Conservation (phyloP, 2,888 invertebrate genomes). For the Nematopogon swammerdamellus region DNA sequence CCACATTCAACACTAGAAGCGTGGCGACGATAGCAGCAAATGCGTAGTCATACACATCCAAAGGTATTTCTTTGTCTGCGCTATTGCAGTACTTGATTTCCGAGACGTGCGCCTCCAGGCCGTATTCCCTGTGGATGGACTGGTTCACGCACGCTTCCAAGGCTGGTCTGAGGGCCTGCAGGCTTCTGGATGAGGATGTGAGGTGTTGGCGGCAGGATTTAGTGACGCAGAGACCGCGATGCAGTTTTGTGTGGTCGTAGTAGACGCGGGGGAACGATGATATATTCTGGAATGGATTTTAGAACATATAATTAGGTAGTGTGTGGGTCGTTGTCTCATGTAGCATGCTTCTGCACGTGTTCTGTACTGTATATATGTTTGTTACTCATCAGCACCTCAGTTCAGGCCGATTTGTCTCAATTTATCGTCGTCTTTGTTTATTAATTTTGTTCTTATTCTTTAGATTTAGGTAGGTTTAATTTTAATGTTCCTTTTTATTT, state of each 20-base stretch:
- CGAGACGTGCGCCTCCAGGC: constrained; percentile 24
- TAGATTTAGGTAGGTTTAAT: too few relatives aligned
- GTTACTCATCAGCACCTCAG: too few relatives aligned
- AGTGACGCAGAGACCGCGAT: constrained; percentile 35
- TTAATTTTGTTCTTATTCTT: too few relatives aligned
- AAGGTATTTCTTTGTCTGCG: constrained; percentile 16
- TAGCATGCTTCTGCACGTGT: too few relatives aligned
- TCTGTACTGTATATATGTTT: too few relatives aligned
- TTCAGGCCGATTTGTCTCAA: too few relatives aligned
- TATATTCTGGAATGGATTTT: constrained; percentile 26
- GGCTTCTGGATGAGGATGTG: constrained; percentile 12
- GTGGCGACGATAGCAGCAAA: constrained; percentile 27
- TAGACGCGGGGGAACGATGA: constrained; percentile 33
- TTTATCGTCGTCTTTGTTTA: too few relatives aligned
- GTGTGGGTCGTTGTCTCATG: background rate
- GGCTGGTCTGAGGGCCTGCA: constrained; percentile 17
- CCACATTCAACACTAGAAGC: constrained; percentile 25
- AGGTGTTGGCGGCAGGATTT: constrained; percentile 22
- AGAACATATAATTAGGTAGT: constrained; percentile 1
- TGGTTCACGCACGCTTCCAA: constrained; percentile 36
- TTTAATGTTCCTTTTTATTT: too few relatives aligned
- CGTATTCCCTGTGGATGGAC: constrained; percentile 25
- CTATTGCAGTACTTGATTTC: constrained; percentile 29
- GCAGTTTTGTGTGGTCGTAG: constrained; percentile 38
- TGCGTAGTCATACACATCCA: constrained; percentile 26